These are phyloP conservation scores for Rousettus leschenaultii DNA, from an alignment of 2,113 vertebrate genomes.

Conservation along the genomic window DNA sequence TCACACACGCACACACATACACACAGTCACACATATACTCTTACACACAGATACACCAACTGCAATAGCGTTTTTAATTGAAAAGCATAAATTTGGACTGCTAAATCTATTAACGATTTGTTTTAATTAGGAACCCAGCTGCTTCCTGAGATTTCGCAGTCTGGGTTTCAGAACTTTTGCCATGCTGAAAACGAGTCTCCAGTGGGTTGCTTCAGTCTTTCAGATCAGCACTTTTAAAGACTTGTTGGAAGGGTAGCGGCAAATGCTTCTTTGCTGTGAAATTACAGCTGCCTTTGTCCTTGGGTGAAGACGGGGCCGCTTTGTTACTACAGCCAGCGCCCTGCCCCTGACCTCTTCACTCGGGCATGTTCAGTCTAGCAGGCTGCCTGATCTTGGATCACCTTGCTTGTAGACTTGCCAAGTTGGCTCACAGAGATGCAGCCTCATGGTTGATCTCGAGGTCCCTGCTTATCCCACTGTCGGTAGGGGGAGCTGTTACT, in stretches of 20 bases:
- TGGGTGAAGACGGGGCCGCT: not conserved
- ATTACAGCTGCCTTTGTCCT: conserved; percentile 38
- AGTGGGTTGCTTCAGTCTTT: conserved; percentile 79
- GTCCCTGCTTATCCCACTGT: not conserved
- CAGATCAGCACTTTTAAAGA: conserved; percentile 81
- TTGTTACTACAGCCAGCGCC: not conserved
- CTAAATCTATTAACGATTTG: conserved; percentile 86
- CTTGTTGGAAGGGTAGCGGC: conserved; percentile 69
- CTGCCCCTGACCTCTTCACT: not conserved
- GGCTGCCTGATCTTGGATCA: not conserved
- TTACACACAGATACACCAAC: conserved; percentile 39
- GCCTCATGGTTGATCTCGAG: not conserved
- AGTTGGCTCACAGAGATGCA: not conserved
- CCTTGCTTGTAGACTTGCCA: not conserved
- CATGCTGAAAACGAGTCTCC: conserved; percentile 83
- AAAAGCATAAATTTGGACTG: conserved; percentile 86
- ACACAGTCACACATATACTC: not conserved
- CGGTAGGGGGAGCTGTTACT: not conserved
- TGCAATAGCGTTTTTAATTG: conserved; percentile 77
- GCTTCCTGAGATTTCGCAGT: conserved; percentile 85
- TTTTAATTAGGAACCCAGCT: conserved; percentile 89
- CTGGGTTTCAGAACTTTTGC: conserved; percentile 84
- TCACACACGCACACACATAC: not conserved
- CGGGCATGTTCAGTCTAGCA: not conserved
- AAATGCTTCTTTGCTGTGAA: conserved; percentile 51